Evolutionary conservation across 2,888 invertebrate species (phyloP).

Genomic region (Mayetiola destructor): DNA sequence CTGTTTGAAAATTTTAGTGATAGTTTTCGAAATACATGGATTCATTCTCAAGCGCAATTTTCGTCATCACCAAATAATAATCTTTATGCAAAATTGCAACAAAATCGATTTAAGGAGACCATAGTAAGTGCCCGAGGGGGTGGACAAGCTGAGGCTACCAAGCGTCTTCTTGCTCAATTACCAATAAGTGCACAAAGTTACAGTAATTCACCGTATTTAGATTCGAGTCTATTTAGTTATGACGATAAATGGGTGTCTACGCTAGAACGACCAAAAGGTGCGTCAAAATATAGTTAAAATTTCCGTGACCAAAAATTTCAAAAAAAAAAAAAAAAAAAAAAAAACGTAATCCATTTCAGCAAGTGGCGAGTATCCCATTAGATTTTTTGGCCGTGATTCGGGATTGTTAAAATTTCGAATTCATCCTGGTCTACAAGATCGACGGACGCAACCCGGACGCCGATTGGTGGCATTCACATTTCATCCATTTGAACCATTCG

Average conservation of each 20-base stretch:
- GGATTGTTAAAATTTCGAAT: slow-evolving; percentile 75
- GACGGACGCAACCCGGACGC: slow-evolving; percentile 46
- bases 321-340: too few relatives aligned
- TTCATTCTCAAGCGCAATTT: slow-evolving; percentile 70
- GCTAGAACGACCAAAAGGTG: slow-evolving; percentile 79
- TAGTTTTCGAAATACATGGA: slow-evolving; percentile 75
- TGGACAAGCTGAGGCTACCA: slow-evolving; percentile 79
- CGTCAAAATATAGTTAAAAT: too few relatives aligned
- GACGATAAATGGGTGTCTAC: slow-evolving; percentile 93
- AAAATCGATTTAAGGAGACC: slow-evolving; percentile 68
- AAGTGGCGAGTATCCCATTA: slow-evolving; percentile 81
- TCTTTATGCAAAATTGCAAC: slow-evolving; percentile 56
- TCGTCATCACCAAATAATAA: slow-evolving; percentile 87
- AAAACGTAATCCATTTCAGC: too few relatives aligned
- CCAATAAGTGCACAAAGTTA: slow-evolving; percentile 93
- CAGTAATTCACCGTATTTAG: slow-evolving; percentile 83
- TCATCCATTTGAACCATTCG: slow-evolving; percentile 91
- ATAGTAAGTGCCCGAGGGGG: slow-evolving; percentile 80
- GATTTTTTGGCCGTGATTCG: slow-evolving; percentile 71
- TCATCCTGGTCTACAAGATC: slow-evolving; percentile 65
- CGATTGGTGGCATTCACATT: slow-evolving; percentile 87
- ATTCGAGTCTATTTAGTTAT: slow-evolving; percentile 80
- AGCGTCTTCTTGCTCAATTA: slow-evolving; percentile 73
- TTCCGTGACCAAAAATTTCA: too few relatives aligned
- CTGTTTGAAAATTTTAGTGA: slow-evolving; percentile 70